phyloP scores from a whole-genome alignment of 2,888 invertebrate species.

The Melangyna quadrimaculata region DNA sequence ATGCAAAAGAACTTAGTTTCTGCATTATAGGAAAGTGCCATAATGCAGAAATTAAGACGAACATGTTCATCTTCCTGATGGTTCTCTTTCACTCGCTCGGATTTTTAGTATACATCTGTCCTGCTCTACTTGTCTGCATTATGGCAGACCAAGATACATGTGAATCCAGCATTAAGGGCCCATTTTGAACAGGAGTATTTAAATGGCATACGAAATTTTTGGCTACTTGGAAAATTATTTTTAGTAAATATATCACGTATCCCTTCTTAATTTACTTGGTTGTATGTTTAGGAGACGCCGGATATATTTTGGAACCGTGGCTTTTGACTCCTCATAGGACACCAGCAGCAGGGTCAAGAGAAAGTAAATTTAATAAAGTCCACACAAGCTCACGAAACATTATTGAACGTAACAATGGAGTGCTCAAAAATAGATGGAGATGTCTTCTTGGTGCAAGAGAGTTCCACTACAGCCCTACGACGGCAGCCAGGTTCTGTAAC shows the following conservation, averaged over 20 bases:
- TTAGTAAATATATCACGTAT: too few relatives aligned
- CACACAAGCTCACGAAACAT: background rate
- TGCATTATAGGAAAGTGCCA: too few relatives aligned
- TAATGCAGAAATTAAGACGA: too few relatives aligned
- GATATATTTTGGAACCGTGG: background rate
- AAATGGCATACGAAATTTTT: background rate
- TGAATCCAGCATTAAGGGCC: background rate
- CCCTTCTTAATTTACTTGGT: background rate
- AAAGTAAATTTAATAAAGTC: background rate
- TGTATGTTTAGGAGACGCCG: background rate
- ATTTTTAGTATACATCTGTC: too few relatives aligned
- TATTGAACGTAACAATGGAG: background rate
- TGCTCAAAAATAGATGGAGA: background rate
- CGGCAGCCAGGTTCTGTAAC: too few relatives aligned
- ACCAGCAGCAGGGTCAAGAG: background rate
- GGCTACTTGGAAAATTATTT: background rate
- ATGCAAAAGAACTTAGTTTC: too few relatives aligned
- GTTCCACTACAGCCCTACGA: background rate
- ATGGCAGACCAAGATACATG: too few relatives aligned
- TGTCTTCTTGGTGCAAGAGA: background rate
- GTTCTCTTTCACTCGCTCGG: too few relatives aligned
- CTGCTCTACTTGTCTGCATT: too few relatives aligned
- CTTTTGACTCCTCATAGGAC: background rate
- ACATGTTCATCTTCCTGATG: too few relatives aligned
- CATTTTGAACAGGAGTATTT: background rate